Base-by-base conservation (phyloP, 2,888 invertebrate species). In the Heliconius aoede region DNA sequence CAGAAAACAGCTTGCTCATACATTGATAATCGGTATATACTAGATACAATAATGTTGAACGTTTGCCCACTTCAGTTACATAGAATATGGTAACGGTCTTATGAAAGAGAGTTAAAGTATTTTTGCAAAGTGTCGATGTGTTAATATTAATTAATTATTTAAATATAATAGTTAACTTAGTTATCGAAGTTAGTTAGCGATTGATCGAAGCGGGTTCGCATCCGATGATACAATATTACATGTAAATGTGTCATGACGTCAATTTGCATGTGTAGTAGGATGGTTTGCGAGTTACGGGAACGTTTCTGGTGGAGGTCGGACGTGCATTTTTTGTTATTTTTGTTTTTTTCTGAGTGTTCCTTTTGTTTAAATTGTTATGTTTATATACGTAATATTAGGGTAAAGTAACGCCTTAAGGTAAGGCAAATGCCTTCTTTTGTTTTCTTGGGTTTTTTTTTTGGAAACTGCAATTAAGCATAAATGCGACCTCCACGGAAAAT, bases 401-500 rank as follows among this genome's bases (percentile, higher is more conserved):
- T 46, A 8, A 32, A 1, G 32, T n/a, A n/a, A n/a, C n/a, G n/a
- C n/a, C n/a, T n/a, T n/a, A n/a, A n/a, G n/a, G n/a, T n/a, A n/a
- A n/a, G n/a, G n/a, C n/a, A n/a, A 36, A 36, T 36, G 36, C 36
- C 36, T 11, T 18, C 4, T 15, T 18, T 46, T 4, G 40, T 46
- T 46, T 46, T 7, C 46, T 18, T 46, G 46, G 18, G 18, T 18
- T 5, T 18, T 46, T 46, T 40, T 18, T 18, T 62, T n/a, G n/a
- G n/a, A 24, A 21, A 32, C 64, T 18, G 24, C 62, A 30, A n/a
- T 51, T 11, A 21, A 7, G 28, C 24, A 46, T 21, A 46, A 62
- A 72, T 72, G 64, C 67, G 72, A 55, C 78, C 79, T 78, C 78
- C 76, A 72, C 76, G 75, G 73, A 36, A 78, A 78, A 78, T 62